Base-by-base conservation (phyloP, 2,113 vertebrate genomes). In the Calidris pugnax region DNA sequence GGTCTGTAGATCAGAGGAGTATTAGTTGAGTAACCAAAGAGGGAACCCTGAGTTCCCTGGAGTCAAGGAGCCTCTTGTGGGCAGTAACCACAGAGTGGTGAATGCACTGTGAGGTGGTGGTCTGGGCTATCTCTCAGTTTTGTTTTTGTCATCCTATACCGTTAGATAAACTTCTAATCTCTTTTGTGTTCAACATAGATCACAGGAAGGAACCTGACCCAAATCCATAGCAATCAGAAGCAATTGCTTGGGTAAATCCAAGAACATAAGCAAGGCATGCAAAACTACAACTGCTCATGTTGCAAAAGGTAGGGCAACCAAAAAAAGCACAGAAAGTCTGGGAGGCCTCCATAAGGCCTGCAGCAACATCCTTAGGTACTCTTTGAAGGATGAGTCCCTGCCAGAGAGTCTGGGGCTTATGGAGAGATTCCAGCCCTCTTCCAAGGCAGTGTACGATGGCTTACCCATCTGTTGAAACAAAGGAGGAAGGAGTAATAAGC, bases 361-460 rank as follows among this genome's bases (percentile, higher is more conserved):
- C 45, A 88, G 87, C 43, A 94, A 35, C 24, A 76, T 76, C 39
- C 27, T 75, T 33, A 39, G 28, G 37, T 47, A 7, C 35, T 66
- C 24, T 81, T 30, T 55, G 33, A 57, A 67, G 28, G 13, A 50
- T 19, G 0, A 81, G 50, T 35, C 10, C 18, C 20, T 95, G 63
- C 13, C 79, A 90, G 67, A 24, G 12, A n/a, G 23, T 51, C 51
- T 83, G 57, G 26, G 32, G 4, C 30, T 74, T 74, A 14, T 21
- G 33, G 68, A 66, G 85, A 67, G 14, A 1, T 28, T 87, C 50
- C 59, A 85, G 30, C 28, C 6, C 10, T 55, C 21, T 73, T 79
- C 28, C 41, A 4, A 84, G 55, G 37, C 24, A 72, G 30, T 0
- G 0, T 68, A 30, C 1, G 7, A 26, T 50, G 37, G 11, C 17